Percentiles rank a stretch among this genome's conserved stretches.
Evolutionary conservation across 2,113 vertebrate species (phyloP).

Genomic region (Nerophis ophidion): DNA sequence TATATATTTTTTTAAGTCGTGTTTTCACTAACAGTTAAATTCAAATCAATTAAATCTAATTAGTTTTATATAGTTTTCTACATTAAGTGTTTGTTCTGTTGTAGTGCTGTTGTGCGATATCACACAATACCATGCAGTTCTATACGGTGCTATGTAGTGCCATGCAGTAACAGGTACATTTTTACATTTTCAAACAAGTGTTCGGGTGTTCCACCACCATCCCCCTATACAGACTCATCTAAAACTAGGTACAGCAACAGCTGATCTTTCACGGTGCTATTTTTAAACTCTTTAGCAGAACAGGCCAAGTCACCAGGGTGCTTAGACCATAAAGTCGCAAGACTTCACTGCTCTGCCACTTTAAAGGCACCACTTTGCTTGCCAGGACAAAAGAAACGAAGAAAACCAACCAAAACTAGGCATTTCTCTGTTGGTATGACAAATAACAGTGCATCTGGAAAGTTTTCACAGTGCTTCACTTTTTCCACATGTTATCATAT

Average conservation of each 20-base stretch:
- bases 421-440: neutral
- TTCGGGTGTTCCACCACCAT: constrained; percentile 18
- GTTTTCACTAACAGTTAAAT: no score
- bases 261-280: constrained; percentile 69
- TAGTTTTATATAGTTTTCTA: no score
- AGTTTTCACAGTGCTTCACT: no score
- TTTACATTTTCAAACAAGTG: neutral
- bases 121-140: no score
- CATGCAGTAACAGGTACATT: no score
- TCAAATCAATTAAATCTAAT: no score
- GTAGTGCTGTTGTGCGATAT: no score
- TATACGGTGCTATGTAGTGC: no score
- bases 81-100: no score
- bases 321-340: constrained; percentile 55
- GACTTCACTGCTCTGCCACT: constrained; percentile 7
- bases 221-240: constrained; percentile 14
- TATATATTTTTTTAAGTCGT: no score
- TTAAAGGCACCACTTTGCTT: neutral
- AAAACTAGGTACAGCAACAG: constrained; percentile 60
- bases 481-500: no score
- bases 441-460: no score
- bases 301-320: constrained; percentile 54
- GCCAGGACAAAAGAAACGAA: neutral
- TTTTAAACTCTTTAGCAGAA: constrained; percentile 70
- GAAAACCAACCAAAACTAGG: neutral